Evolutionary conservation across 2,888 invertebrate genomes (phyloP).

Genomic region (Nemotelus pantherinus): DNA sequence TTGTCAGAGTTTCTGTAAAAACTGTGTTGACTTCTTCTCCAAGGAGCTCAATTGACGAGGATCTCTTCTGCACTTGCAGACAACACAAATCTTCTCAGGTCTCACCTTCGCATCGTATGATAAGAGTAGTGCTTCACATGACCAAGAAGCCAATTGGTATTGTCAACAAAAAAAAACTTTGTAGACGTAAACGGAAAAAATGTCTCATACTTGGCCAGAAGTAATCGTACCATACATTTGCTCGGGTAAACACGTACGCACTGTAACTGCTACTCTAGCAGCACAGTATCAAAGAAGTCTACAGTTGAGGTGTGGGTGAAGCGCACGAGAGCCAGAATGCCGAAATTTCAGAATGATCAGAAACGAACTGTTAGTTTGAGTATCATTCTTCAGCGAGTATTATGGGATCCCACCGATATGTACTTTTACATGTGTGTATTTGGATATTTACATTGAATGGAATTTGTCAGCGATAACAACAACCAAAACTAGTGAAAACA

Average conservation of each 20-base stretch:
- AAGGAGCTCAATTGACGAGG: constrained; percentile 1
- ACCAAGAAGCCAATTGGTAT: constrained; percentile 32
- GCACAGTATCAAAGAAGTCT: neutral
- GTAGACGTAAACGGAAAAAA: constrained; percentile 8
- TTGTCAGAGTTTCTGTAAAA: constrained; percentile 4
- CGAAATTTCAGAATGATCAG: constrained; percentile 10
- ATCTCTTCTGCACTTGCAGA: neutral
- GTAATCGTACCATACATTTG: neutral
- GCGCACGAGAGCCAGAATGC: neutral
- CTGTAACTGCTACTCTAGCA: neutral
- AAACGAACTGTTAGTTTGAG: constrained; percentile 30
- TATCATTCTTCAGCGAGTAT: constrained; percentile 36
- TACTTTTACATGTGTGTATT: constrained; percentile 33
- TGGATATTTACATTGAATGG: constrained; percentile 39
- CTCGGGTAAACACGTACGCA: neutral
- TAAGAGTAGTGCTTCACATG: constrained; percentile 35
- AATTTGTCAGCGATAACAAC: constrained; percentile 37
- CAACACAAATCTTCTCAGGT: constrained; percentile 32
- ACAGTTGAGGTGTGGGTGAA: constrained; percentile 2
- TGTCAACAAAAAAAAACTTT: constrained; percentile 15
- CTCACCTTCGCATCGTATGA: constrained; percentile 18
- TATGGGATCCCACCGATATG: constrained; percentile 18
- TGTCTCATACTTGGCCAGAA: constrained; percentile 31
- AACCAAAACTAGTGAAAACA: neutral
- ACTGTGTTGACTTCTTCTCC: neutral